These are phyloP conservation scores for Gymnothorax reevesii DNA, from an alignment of 2,797 vertebrate species.

Conservation along the genomic window DNA sequence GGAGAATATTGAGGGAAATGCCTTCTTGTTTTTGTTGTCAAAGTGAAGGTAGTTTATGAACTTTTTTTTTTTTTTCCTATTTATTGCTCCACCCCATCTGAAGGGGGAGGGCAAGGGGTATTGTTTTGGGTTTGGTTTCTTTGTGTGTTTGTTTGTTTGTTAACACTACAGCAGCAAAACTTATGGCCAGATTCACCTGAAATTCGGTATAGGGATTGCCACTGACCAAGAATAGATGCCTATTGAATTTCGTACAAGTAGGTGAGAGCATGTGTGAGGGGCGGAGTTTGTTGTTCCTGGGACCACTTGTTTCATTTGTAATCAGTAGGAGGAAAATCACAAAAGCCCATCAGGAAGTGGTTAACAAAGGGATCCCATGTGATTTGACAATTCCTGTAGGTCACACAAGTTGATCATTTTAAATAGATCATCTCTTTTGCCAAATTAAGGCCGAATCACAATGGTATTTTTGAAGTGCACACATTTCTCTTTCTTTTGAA, in stretches of 20 bases:
- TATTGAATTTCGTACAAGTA: no score
- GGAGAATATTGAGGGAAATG: no score
- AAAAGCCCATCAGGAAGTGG: not conserved
- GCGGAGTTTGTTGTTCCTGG: no score
- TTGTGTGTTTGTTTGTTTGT: no score
- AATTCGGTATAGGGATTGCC: no score
- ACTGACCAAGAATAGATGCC: no score
- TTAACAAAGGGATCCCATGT: conserved; percentile 18
- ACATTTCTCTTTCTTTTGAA: conserved; percentile 3
- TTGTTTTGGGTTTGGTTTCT: no score
- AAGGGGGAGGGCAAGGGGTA: no score
- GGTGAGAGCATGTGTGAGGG: no score
- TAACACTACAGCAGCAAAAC: no score
- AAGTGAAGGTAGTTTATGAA: not conserved
- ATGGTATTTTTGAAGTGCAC: conserved; percentile 5
- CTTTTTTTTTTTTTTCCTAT: not conserved
- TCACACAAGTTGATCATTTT: not conserved
- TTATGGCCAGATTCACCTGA: no score
- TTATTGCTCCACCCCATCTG: no score
- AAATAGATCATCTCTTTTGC: conserved; percentile 21
- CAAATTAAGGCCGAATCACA: conserved; percentile 26
- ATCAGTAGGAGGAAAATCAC: not conserved
- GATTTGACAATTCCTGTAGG: conserved; percentile 2
- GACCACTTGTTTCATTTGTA: not conserved
- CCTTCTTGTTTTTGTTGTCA: not conserved